Evolutionary conservation across 2,113 vertebrate genomes (phyloP).

Genomic region (Pongo pygmaeus): DNA sequence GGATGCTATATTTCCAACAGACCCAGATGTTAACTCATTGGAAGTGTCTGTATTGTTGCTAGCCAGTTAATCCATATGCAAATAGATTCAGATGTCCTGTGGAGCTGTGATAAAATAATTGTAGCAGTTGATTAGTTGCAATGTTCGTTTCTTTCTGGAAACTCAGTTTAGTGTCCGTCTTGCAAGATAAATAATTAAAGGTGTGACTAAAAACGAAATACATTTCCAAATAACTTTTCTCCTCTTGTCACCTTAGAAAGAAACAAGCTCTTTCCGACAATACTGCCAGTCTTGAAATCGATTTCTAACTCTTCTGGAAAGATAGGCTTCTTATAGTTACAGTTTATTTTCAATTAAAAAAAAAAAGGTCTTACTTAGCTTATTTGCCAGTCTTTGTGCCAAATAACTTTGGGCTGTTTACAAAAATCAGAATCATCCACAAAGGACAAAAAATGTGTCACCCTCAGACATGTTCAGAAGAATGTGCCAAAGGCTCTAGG

Average conservation of each 20-base stretch:
- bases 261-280: neutral
- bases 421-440: slow-evolving; percentile 46
- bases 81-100: neutral
- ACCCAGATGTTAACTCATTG: neutral
- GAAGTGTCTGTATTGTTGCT: neutral
- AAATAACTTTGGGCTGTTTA: slow-evolving; percentile 53
- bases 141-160: slow-evolving; percentile 42
- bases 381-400: slow-evolving; percentile 25
- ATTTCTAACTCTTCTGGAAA: neutral
- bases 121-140: neutral
- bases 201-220: neutral
- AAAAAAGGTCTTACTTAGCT: neutral
- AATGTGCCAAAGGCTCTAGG: slow-evolving; percentile 58
- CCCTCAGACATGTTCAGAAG: slow-evolving; percentile 54
- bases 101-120: neutral
- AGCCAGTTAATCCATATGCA: slow-evolving; percentile 7
- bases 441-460: slow-evolving; percentile 68
- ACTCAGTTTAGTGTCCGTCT: neutral
- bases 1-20: neutral
- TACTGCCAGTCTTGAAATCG: neutral
- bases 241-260: neutral
- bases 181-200: neutral
- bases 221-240: neutral
- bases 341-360: neutral
- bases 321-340: neutral